A percentile compares a stretch with the other conserved stretches of the same genome.
Conservation (phyloP, 1,140 invertebrate species). For the Pinna nobilis region DNA sequence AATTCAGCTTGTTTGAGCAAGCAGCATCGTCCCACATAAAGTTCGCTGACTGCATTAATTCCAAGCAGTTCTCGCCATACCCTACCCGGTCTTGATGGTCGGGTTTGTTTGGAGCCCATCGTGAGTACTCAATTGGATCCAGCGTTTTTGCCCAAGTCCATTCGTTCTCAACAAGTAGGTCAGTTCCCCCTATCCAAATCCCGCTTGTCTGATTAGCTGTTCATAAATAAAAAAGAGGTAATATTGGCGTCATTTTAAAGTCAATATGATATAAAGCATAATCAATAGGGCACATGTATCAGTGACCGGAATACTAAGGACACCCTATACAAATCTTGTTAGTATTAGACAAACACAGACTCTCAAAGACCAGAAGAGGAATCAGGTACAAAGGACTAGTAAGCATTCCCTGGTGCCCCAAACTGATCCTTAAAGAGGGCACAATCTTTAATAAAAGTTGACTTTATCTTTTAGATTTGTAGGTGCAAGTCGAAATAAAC, state of each 20-base stretch:
- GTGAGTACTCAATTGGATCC: conserved; percentile 8
- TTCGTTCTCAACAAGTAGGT: conserved; percentile 35
- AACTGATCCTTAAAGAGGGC: no score
- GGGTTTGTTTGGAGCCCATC: conserved; percentile 35
- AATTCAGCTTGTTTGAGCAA: conserved; percentile 29
- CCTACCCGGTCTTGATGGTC: not conserved
- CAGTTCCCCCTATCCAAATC: conserved; percentile 37
- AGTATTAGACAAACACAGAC: no score
- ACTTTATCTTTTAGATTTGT: no score
- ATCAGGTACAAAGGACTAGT: no score
- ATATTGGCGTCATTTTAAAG: not conserved
- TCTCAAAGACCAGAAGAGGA: no score
- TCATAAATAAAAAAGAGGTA: not conserved
- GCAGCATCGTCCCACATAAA: conserved; percentile 39
- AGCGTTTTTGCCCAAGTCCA: conserved; percentile 35
- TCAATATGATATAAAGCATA: not conserved
- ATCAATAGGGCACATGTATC: not conserved
- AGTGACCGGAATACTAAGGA: not conserved
- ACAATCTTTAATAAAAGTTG: no score
- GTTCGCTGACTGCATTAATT: not conserved
- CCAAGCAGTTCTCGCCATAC: conserved; percentile 34
- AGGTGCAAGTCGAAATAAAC: no score
- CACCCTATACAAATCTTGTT: no score
- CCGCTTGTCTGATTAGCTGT: conserved; percentile 39
- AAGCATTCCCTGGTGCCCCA: no score